Base-by-base conservation (phyloP, 2,888 invertebrate genomes). In the Lottia gigantea region DNA sequence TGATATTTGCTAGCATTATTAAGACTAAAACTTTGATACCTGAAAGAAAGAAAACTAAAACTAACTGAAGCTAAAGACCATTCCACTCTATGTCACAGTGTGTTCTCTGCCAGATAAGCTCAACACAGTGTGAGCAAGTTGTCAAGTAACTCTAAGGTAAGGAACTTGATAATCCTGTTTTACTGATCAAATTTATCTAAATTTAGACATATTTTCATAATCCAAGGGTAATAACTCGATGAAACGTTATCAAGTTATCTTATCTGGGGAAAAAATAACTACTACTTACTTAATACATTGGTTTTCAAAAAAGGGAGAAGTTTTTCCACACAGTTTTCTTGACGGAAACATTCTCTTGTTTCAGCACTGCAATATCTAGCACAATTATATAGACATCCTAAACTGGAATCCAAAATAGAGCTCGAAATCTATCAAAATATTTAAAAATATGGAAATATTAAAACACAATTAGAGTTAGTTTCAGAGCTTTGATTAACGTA, bases 11-110 rank as follows among this genome's bases (percentile, higher is more conserved):
- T 45, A 83, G 64, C 8, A 81, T 80, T 64, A 84, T 69, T 4
- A 84, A 71, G 2, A 80, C 78, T 16, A 82, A 69, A 68, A 82
- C 75, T 66, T 82, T 83, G 0, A 82, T 76, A 66, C 78, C 84
- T 83, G 11, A 11, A 40, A 40, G 40, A 40, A 31, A 40, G 76
- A 31, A 76, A 70, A 62, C n/a, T 55, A 15, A 69, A 19, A 64
- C 8, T 25, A 46, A 61, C 15, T 62, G 64, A 62, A 62, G 2
- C n/a, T n/a, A n/a, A 69, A 69, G 11, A 40, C 40, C 11, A 40
- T 31, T 40, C 40, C n/a, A n/a, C n/a, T n/a, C n/a, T n/a, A n/a
- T n/a, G n/a, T n/a, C n/a, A n/a, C n/a, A n/a, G n/a, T n/a, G n/a
- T n/a, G n/a, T n/a, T n/a, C n/a, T n/a, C n/a, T n/a, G n/a, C n/a